Evolutionary conservation across 2,113 vertebrate genomes (phyloP).

Genomic region (Clarias batrachus): DNA sequence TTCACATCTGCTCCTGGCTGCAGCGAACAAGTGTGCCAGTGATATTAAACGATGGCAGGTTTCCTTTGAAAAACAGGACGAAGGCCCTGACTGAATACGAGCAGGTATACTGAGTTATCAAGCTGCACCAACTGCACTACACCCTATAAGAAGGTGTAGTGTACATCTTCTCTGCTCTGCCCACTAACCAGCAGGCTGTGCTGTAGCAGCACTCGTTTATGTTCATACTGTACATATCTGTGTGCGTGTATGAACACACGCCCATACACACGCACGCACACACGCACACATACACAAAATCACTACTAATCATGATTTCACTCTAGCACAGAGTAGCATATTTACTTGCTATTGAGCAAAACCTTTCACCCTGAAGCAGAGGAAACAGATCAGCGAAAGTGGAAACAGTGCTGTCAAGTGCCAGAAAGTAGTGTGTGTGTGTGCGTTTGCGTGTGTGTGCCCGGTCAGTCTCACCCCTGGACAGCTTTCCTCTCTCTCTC

Average conservation of each 20-base stretch:
- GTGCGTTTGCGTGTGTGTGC: neutral
- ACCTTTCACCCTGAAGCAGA: slow-evolving; percentile 50
- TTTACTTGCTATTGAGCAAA: slow-evolving; percentile 52
- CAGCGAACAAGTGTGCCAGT: slow-evolving; percentile 21
- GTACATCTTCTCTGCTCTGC: slow-evolving; percentile 26
- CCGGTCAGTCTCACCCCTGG: slow-evolving; percentile 16
- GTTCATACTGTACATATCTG: neutral
- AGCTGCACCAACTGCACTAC: neutral
- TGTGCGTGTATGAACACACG: too few species aligned
- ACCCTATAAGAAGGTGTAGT: neutral
- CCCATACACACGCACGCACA: neutral
- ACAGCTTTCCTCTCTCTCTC: slow-evolving; percentile 17
- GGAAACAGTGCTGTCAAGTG: slow-evolving; percentile 55
- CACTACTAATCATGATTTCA: slow-evolving; percentile 23
- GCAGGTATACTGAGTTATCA: neutral
- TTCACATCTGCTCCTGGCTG: slow-evolving; percentile 44
- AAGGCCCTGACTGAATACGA: neutral
- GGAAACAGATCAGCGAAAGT: slow-evolving; percentile 58
- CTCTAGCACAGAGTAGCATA: slow-evolving; percentile 19
- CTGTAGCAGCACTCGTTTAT: slow-evolving; percentile 62
- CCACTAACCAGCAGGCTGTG: slow-evolving; percentile 69
- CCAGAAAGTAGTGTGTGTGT: slow-evolving; percentile 36
- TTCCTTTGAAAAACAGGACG: slow-evolving; percentile 42
- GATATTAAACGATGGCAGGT: slow-evolving; percentile 38
- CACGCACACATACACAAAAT: slow-evolving; percentile 32